phyloP scores from a whole-genome alignment of 2,113 vertebrate species.

The Ranitomeya variabilis region DNA sequence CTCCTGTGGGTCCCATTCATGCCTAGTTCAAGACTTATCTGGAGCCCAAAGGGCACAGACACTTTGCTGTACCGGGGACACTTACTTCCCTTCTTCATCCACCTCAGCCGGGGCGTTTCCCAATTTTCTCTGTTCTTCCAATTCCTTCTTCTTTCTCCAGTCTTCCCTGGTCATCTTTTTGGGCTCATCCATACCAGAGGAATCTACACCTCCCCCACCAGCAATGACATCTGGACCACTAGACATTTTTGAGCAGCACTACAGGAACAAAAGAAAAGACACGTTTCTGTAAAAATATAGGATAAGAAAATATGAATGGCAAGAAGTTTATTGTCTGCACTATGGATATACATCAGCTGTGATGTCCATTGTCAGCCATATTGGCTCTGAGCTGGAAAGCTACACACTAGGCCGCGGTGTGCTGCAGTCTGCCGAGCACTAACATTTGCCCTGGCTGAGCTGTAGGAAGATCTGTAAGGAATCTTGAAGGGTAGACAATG shows the following conservation, averaged over 20 bases:
- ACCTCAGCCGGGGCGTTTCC: constrained; percentile 98
- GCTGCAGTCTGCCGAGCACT: no score
- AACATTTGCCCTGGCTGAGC: no score
- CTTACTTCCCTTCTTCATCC: constrained; percentile 97
- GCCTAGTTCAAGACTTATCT: not conserved
- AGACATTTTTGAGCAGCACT: constrained; percentile 11
- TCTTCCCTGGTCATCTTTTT: constrained; percentile 98
- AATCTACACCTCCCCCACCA: constrained; percentile 69
- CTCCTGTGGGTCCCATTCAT: not conserved
- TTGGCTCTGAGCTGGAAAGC: no score
- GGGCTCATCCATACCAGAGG: constrained; percentile 89
- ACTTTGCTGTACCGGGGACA: constrained; percentile 22
- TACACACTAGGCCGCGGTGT: no score
- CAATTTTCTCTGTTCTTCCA: constrained; percentile 94
- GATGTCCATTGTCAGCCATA: no score
- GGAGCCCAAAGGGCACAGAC: not conserved
- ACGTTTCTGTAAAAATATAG: not conserved
- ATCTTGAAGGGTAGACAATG: no score
- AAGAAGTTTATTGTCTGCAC: not conserved
- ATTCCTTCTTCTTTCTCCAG: constrained; percentile 97
- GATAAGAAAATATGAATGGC: not conserved
- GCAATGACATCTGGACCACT: constrained; percentile 57
- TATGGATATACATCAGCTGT: not conserved
- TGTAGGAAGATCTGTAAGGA: no score
- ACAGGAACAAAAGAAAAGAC: not conserved